Conservation (phyloP, 35 echinoderm and acorn worm species). For the Apostichopus parvimensis region DNA sequence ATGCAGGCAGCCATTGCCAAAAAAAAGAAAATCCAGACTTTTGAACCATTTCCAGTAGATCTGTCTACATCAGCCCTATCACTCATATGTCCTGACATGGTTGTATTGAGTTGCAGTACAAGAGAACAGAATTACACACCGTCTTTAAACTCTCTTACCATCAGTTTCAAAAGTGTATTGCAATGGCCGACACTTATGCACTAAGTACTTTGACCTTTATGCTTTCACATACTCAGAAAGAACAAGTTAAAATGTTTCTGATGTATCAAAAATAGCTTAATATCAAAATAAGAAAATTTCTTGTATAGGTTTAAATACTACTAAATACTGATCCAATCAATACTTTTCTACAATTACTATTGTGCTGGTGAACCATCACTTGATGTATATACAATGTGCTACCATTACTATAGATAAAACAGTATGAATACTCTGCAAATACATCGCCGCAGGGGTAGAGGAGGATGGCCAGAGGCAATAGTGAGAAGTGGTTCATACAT, state of each 20-base stretch:
- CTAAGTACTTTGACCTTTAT: constrained; percentile 8
- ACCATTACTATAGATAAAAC: constrained; percentile 15
- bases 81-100: too few species aligned
- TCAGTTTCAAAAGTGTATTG: too few species aligned
- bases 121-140: too few species aligned
- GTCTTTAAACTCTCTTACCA: too few species aligned
- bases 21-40: too few species aligned
- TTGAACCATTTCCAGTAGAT: too few species aligned
- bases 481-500: too few species aligned
- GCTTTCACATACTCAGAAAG: constrained; percentile 7
- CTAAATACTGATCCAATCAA: neutral
- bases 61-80: too few species aligned
- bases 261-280: constrained; percentile 43
- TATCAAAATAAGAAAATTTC: constrained; percentile 37
- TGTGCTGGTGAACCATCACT: constrained; percentile 1
- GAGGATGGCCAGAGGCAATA: neutral
- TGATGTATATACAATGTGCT: constrained; percentile 18
- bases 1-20: too few species aligned
- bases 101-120: too few species aligned
- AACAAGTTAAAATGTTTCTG: constrained; percentile 35
- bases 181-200: neutral
- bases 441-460: neutral
- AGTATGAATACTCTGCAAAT: constrained; percentile 14
- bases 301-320: constrained; percentile 17
- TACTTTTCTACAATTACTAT: neutral